Base-by-base conservation (phyloP, 2,888 invertebrate species). In the Osmoderma eremita region DNA sequence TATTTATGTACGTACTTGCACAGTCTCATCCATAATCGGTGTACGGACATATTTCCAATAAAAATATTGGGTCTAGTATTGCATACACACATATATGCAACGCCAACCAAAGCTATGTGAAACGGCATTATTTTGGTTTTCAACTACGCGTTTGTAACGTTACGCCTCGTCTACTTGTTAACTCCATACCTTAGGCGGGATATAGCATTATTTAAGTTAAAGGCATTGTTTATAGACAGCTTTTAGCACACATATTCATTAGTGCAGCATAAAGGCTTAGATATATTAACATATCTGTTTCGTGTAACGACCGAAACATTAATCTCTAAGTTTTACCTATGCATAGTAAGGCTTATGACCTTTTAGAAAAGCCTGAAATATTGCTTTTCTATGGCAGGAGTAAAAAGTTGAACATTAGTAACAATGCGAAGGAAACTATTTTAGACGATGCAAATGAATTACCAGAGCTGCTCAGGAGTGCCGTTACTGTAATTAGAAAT, bases 111-210 rank as follows among this genome's bases (percentile, higher is more conserved):
- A 65, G 42, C 51, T 51, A 67, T 69, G 65, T 36, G 51, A 53
- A 66, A 69, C 61, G 67, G 65, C 61, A 67, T 69, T 70, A 70
- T 67, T 70, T 67, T 67, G 53, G n/a, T 67, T 65, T 24, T 4
- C 3, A 67, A 54, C 67, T 18, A n/a, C 61, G 67, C 67, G 56
- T 54, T 50, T 50, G 65, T 69, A 66, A 67, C 67, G 69, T 69
- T 69, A 70, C 70, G 71, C 70, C 67, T 66, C 67, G 65, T 67
- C 67, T 69, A 61, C 69, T 69, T 66, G 67, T 70, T 70, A 70
- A 61, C 45, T 64, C 54, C 63, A n/a, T 63, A 65, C 71, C 65
- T 22, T 15, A 65, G 69, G 63, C 64, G 12, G 38, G 54, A 22
- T 63, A 63, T 20, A 41, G 24, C 48, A 30, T 45, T 45, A 56